phyloP scores from a whole-genome alignment of 2,113 vertebrate species.

The Callaeas wilsoni region DNA sequence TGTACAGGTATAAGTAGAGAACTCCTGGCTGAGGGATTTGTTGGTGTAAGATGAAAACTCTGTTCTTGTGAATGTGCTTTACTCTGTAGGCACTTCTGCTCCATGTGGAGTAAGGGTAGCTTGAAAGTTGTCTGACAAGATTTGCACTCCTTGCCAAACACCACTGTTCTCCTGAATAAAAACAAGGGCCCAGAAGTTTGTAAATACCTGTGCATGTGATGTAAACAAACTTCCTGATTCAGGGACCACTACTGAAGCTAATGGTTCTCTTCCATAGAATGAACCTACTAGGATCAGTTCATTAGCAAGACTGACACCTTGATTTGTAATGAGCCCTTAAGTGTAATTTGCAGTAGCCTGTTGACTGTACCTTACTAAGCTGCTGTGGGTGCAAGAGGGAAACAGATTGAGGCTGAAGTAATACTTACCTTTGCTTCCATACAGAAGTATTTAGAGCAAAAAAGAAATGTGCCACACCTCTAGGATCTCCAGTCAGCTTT shows the following conservation, averaged over 20 bases:
- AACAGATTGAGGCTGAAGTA: not conserved
- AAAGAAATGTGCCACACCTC: conserved; percentile 47
- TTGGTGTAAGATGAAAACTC: rapidly evolving
- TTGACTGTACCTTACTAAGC: not conserved
- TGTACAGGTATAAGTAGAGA: not conserved
- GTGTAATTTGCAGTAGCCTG: not conserved
- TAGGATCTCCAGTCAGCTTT: not conserved
- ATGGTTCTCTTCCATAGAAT: not conserved
- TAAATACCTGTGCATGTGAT: not conserved
- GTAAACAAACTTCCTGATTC: not conserved
- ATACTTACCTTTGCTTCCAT: conserved; percentile 30
- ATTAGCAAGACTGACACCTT: not conserved
- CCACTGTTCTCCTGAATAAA: not conserved
- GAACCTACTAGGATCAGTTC: not conserved
- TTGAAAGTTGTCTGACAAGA: not conserved
- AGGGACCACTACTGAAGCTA: not conserved
- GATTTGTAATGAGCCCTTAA: not conserved
- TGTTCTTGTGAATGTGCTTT: not conserved
- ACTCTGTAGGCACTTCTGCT: not conserved
- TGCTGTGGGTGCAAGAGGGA: not conserved
- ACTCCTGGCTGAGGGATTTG: not conserved
- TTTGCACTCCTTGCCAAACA: not conserved
- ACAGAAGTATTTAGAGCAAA: conserved; percentile 14
- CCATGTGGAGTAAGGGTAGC: not conserved
- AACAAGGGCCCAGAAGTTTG: not conserved